Base-by-base conservation (phyloP, 2,797 vertebrate species). In the Octomys mimax region DNA sequence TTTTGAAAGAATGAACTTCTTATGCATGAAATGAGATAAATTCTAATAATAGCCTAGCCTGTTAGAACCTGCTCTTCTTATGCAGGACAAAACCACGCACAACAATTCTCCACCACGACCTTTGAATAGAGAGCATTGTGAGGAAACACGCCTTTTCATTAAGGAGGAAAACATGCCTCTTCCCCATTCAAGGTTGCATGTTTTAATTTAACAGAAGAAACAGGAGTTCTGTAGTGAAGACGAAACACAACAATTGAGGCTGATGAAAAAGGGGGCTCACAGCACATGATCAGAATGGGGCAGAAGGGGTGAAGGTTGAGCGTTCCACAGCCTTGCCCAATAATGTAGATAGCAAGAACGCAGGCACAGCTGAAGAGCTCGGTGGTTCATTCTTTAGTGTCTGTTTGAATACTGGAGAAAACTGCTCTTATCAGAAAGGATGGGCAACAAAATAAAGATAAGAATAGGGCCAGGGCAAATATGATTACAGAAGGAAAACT, bases 1-100 rank as follows among this genome's bases (percentile, higher is more conserved):
- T 96, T 82, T 59, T 91, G 91, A 96, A 93, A 95, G 90, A 96
- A 96, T 88, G 59, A 87, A 91, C n/a, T 93, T 95, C 82, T 95
- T 92, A 90, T 92, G 64, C 64, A 93, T 49, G 87, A 92, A 89
- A 96, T 94, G 87, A 97, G 95, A 95, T 71, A 86, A 93, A 92
- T 92, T 90, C 62, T 94, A 95, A 87, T 84, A 96, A 73, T 5
- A n/a, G 80, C 16, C 93, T 57, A 88, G 90, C 92, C 92, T 94
- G 96, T 93, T 94, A 75, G 82, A 95, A 94, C 88, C 87, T 95
- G 86, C 79, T 96, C 33, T 91, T 93, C 92, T 78, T 70, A 84
- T 5, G 6, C 16, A n/a, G 95, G 73, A 90, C 89, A 96, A 96
- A 97, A 96, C 71, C 89, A 83, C 1, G 12, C 13, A 73, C 84